phyloP scores from a whole-genome alignment of 2,888 invertebrate genomes.

The Pandemis cinnamomeana region DNA sequence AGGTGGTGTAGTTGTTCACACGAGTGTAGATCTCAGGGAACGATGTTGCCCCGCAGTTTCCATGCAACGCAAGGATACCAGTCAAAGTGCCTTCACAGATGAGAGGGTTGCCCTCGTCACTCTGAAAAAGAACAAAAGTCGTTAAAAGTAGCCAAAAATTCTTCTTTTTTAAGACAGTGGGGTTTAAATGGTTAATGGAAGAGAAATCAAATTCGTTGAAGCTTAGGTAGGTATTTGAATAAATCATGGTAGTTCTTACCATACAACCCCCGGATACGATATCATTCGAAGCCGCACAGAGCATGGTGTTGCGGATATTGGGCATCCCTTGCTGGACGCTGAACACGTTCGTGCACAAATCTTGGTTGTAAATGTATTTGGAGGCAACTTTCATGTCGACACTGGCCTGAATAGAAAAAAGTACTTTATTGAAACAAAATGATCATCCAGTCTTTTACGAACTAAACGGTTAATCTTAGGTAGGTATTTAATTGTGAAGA shows the following conservation, averaged over 20 bases:
- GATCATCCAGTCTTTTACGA: too few species aligned
- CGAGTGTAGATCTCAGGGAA: slow-evolving; percentile 64
- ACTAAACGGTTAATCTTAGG: too few species aligned
- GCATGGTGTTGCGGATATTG: slow-evolving; percentile 58
- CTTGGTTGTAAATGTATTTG: slow-evolving; percentile 60
- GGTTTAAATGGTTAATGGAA: too few species aligned
- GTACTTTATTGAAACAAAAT: not conserved
- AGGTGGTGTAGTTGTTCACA: slow-evolving; percentile 60
- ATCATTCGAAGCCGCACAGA: slow-evolving; percentile 63
- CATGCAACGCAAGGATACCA: slow-evolving; percentile 56
- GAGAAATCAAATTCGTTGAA: not conserved
- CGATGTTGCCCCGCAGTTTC: slow-evolving; percentile 48
- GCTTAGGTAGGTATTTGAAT: not conserved
- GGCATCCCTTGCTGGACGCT: slow-evolving; percentile 42
- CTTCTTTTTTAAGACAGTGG: not conserved
- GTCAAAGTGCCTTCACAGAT: slow-evolving; percentile 58
- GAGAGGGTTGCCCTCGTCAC: slow-evolving; percentile 60
- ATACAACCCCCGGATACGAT: slow-evolving; percentile 56
- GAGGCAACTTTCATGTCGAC: slow-evolving; percentile 50
- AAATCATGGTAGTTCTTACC: slow-evolving; percentile 54
- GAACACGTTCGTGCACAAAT: slow-evolving; percentile 53
- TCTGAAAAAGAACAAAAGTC: slow-evolving; percentile 48
- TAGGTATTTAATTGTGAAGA: too few species aligned
- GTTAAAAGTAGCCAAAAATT: not conserved
- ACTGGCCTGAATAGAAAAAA: slow-evolving; percentile 53